Percentiles rank a stretch among this genome's conserved stretches.
These are phyloP conservation scores for Leistus spinibarbis DNA, from an alignment of 2,888 invertebrate genomes.

Conservation along the genomic window DNA sequence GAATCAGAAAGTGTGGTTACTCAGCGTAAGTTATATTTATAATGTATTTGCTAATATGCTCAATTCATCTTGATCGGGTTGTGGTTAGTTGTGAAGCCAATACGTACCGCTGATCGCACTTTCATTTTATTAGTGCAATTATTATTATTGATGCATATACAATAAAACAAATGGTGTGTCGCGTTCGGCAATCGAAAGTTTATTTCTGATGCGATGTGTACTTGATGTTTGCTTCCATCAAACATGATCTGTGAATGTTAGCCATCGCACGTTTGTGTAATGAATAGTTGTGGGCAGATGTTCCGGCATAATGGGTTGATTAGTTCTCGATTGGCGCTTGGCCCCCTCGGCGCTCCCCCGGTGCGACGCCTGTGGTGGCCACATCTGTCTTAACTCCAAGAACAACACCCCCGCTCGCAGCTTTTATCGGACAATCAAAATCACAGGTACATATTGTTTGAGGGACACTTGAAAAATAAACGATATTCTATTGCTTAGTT, in stretches of 20 bases:
- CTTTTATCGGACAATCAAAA: neutral
- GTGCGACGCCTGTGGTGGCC: conserved; percentile 26
- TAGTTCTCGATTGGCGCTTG: conserved; percentile 12
- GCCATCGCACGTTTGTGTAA: neutral
- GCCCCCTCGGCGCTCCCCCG: conserved; percentile 7
- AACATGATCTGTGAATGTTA: neutral
- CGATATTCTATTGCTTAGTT: too few species aligned
- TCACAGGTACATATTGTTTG: neutral
- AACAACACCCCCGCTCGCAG: conserved; percentile 9
- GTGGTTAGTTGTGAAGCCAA: neutral
- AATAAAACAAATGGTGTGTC: neutral
- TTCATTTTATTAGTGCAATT: conserved; percentile 11
- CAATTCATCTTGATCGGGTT: conserved; percentile 3
- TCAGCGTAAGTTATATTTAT: neutral
- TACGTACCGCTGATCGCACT: neutral
- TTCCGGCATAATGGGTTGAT: conserved; percentile 35
- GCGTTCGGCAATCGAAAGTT: neutral
- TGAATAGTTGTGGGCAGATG: conserved; percentile 29
- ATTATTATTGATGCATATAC: neutral
- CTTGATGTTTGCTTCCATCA: neutral
- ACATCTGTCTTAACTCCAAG: conserved; percentile 24
- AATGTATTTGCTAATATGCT: neutral
- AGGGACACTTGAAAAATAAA: neutral
- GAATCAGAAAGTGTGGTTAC: neutral
- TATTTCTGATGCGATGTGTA: too few species aligned